A percentile compares a stretch with the other conserved stretches of the same genome.
Evolutionary conservation across 2,797 vertebrate genomes (phyloP).

Genomic region (Pogonophryne albipinna): DNA sequence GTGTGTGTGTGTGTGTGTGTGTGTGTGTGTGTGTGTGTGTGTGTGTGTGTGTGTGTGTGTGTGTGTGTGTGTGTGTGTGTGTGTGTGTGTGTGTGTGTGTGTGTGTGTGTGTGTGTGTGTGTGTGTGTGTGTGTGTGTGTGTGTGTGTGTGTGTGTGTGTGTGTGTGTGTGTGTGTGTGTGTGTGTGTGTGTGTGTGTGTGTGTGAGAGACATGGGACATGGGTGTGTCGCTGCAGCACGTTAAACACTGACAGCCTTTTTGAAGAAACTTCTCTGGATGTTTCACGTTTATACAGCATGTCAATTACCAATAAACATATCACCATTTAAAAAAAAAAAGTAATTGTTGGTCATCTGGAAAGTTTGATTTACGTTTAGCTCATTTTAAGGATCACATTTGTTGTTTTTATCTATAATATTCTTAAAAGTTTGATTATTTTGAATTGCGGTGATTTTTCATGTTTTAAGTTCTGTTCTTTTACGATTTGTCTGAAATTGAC

Average conservation of each 20-base stretch:
- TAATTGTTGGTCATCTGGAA: background rate
- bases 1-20: background rate
- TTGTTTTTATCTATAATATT: background rate
- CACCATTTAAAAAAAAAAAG: background rate
- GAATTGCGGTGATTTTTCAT: rapidly evolving
- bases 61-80: background rate
- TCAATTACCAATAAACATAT: background rate
- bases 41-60: no score
- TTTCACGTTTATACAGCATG: background rate
- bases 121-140: background rate
- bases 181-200: no score
- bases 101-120: no score
- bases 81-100: no score
- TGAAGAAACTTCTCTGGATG: constrained; percentile 38
- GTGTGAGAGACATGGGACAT: no score
- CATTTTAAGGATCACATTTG: background rate
- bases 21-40: no score
- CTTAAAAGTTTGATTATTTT: background rate
- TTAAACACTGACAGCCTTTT: constrained; percentile 5
- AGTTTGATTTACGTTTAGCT: background rate
- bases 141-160: background rate
- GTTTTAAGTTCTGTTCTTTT: background rate
- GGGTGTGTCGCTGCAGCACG: constrained; percentile 76
- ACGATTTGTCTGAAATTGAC: background rate
- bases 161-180: constrained; percentile 13